Percentiles rank a stretch among this genome's conserved stretches.
Conservation (phyloP, 2,888 invertebrate species). For the Acleris sparsana region DNA sequence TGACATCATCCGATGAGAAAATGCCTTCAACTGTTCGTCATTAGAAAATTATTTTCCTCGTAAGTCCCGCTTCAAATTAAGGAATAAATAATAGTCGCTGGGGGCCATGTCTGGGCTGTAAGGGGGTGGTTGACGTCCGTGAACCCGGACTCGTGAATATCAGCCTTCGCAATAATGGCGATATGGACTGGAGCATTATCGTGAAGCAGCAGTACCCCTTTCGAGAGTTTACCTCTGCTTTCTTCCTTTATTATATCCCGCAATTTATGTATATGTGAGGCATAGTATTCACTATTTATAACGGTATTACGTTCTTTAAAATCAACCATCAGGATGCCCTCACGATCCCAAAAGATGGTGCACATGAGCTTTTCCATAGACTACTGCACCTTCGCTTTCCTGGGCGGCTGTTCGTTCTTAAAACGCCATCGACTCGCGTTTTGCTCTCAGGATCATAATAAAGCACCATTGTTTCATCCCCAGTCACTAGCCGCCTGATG, state of each 20-base stretch:
- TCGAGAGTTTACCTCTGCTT: background rate
- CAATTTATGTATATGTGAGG: background rate
- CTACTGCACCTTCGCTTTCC: background rate
- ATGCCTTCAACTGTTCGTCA: too few species aligned
- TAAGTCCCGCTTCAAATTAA: background rate
- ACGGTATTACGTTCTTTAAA: conserved; percentile 6
- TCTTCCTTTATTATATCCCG: background rate
- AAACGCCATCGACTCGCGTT: background rate
- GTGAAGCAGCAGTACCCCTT: background rate
- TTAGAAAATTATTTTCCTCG: too few species aligned
- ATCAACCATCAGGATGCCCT: background rate
- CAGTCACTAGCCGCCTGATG: background rate
- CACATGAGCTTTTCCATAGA: background rate
- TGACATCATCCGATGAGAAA: too few species aligned
- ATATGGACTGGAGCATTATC: conserved; percentile 2
- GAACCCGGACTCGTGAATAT: background rate
- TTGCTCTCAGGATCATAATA: background rate
- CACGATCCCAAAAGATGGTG: too few species aligned
- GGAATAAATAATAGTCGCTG: background rate
- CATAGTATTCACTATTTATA: conserved; percentile 1
- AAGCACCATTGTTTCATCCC: conserved; percentile 5
- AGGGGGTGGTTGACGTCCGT: background rate
- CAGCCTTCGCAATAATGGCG: background rate
- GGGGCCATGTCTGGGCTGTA: conserved; percentile 3
- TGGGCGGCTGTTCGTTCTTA: too few species aligned